Percentiles rank a stretch among this genome's conserved stretches.
phyloP scores from a whole-genome alignment of 2,888 invertebrate genomes.

The Stictocephala bisonia region DNA sequence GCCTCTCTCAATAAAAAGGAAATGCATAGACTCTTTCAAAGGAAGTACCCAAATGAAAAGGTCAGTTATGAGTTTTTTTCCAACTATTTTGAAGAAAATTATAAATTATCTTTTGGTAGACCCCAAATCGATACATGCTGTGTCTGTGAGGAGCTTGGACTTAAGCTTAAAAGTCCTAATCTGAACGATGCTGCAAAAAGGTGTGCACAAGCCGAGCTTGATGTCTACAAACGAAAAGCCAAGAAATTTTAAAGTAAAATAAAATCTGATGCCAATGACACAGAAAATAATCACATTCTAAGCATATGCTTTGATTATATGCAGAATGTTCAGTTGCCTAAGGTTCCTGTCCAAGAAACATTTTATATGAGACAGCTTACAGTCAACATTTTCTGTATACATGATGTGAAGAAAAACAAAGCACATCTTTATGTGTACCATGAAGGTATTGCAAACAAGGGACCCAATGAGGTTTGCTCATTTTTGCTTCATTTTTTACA shows the following conservation, averaged over 20 bases:
- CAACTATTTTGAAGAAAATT: conserved; percentile 54
- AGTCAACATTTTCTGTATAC: conserved; percentile 51
- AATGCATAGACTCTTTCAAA: conserved; percentile 19
- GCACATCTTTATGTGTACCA: too few relatives aligned
- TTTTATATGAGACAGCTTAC: conserved; percentile 54
- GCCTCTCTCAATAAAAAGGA: conserved; percentile 2
- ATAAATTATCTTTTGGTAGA: conserved; percentile 48
- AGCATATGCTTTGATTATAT: conserved; percentile 60
- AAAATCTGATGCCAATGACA: conserved; percentile 53
- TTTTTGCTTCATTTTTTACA: too few relatives aligned
- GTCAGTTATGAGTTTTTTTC: conserved; percentile 50
- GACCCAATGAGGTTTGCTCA: too few relatives aligned
- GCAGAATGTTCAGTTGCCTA: conserved; percentile 58
- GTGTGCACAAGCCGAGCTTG: conserved; percentile 55
- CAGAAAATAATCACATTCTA: conserved; percentile 49
- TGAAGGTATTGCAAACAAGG: too few relatives aligned
- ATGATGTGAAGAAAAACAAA: too few relatives aligned
- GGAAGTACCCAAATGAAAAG: conserved; percentile 11
- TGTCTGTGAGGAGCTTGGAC: conserved; percentile 47
- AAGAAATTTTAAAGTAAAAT: conserved; percentile 58
- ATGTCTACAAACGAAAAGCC: conserved; percentile 54
- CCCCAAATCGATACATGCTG: conserved; percentile 49
- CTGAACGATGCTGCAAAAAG: conserved; percentile 54
- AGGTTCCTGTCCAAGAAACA: conserved; percentile 58
- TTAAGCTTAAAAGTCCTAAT: conserved; percentile 49